Evolutionary conservation across 2,797 vertebrate genomes (phyloP), one percentile per base, ranked within the genome.

Genomic region (Clarias laeviceps): DNA sequence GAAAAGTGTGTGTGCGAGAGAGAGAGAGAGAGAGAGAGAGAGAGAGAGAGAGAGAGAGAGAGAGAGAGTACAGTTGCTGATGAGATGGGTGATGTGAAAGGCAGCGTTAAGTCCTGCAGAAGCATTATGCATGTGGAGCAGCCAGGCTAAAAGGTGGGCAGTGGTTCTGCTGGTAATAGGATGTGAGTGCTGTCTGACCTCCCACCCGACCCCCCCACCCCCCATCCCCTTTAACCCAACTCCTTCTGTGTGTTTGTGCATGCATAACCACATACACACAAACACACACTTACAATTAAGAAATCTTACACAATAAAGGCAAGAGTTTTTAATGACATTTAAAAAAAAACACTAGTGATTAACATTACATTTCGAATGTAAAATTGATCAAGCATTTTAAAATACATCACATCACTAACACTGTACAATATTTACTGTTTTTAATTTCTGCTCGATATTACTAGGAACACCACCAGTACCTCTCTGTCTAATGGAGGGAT

Each of bases 161-260:
- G 77, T 29, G 72, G 80, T 84, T 86, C 74, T 82, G 62, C 72
- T 83, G 65, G 57, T 85, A 85, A 87, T 85, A 88, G 85, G 77
- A 84, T 82, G 85, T n/a, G 57, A 89, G 65, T 69, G 73, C 62
- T 78, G 64, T 45, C 81, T 86, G 85, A 83, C 81, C 73, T n/a
- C 29, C 22, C 45, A 2, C 1, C 37, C 37, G 34, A 5, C 37
- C 37, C 6, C 37, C 11, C 12, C 45, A 4, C 9, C 45, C 37
- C n/a, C 18, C 34, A 15, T 65, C 77, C 66, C 66, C 82, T 72
- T 83, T 73, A 86, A 83, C 81, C 79, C 57, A 83, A 72, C 80
- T 64, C 87, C 27, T 37, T 77, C 15, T 32, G 62, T n/a, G 61
- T 61, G 70, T 59, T 24, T 65, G 34, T 50, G 37, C 45, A 20